These are phyloP conservation scores for Gadus chalcogrammus DNA, from an alignment of 2,113 vertebrate species.

Conservation along the genomic window DNA sequence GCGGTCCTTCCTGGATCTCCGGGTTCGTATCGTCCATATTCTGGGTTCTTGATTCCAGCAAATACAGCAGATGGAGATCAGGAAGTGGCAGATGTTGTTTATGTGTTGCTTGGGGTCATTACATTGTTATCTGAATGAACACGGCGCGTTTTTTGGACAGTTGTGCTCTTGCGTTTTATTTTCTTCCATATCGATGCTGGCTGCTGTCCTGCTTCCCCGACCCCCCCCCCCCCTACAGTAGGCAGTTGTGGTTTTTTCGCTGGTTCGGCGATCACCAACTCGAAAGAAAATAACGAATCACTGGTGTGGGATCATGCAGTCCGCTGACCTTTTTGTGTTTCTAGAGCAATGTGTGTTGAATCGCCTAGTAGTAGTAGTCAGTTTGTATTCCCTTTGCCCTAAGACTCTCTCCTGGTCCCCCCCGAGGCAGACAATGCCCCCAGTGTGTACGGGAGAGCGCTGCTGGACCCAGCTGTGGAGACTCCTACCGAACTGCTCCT, in stretches of 20 bases:
- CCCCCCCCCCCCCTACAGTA: slow-evolving; percentile 17
- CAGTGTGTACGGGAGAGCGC: slow-evolving; percentile 52
- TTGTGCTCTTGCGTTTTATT: slow-evolving; percentile 41
- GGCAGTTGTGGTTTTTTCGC: slow-evolving; percentile 22
- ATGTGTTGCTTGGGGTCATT: not conserved
- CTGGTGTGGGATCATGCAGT: slow-evolving; percentile 14
- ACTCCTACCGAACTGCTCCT: slow-evolving; percentile 23
- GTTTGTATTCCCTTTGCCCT: slow-evolving; percentile 21
- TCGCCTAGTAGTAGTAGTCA: slow-evolving; percentile 4
- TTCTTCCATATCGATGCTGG: slow-evolving; percentile 58
- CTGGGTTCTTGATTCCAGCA: not conserved
- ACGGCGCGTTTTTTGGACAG: slow-evolving; percentile 16
- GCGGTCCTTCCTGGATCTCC: slow-evolving; percentile 43
- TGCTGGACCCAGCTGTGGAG: slow-evolving; percentile 67
- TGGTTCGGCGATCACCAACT: slow-evolving; percentile 5
- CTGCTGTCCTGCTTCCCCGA: slow-evolving; percentile 31
- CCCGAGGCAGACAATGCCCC: slow-evolving; percentile 60
- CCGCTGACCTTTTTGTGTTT: slow-evolving; percentile 44
- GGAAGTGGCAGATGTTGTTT: too few relatives aligned
- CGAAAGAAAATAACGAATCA: slow-evolving; percentile 24
- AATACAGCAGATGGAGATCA: too few relatives aligned
- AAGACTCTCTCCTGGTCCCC: slow-evolving; percentile 19
- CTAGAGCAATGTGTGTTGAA: slow-evolving; percentile 31
- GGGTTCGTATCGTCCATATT: slow-evolving; percentile 27
- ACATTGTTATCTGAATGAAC: not conserved